These are phyloP conservation scores for Sweltsa coloradensis DNA, from an alignment of 1,140 invertebrate genomes.

Conservation along the genomic window DNA sequence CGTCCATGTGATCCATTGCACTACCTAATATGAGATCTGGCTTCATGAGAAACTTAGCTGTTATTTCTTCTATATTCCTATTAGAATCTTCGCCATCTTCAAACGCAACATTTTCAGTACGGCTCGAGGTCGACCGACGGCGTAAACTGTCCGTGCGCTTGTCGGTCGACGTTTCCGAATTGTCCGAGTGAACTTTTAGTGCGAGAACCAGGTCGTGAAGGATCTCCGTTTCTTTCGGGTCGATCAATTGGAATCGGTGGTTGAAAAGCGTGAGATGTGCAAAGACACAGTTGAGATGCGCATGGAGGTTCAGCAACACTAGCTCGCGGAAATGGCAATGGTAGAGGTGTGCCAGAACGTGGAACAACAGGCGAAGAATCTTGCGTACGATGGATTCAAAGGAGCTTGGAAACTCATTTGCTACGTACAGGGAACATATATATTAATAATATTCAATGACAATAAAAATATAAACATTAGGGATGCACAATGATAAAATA, in stretches of 20 bases:
- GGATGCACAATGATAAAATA: conserved; percentile 1
- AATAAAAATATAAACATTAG: conserved; percentile 9
- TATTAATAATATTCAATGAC: conserved; percentile 9
- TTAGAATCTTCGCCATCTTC: too few species aligned
- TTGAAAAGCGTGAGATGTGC: conserved; percentile 86
- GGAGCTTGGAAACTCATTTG: conserved; percentile 86
- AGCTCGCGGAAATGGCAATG: conserved; percentile 95
- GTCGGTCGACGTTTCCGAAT: not conserved
- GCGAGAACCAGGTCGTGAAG: conserved; percentile 74
- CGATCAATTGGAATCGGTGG: conserved; percentile 78
- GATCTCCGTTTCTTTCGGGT: conserved; percentile 91
- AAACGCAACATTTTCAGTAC: too few species aligned
- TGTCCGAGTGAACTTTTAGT: conserved; percentile 26
- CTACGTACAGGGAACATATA: conserved; percentile 48
- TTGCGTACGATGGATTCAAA: conserved; percentile 93
- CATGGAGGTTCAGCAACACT: conserved; percentile 79
- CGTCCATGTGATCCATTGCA: too few species aligned
- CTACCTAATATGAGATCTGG: too few species aligned
- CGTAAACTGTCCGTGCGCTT: too few species aligned
- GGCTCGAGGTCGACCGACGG: too few species aligned
- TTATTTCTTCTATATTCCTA: too few species aligned
- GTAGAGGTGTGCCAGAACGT: conserved; percentile 95
- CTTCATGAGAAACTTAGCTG: too few species aligned
- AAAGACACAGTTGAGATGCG: conserved; percentile 92
- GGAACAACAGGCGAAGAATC: conserved; percentile 91